Percentiles rank a stretch among this genome's conserved stretches.
Evolutionary conservation across 1,140 invertebrate genomes (phyloP).

Genomic region (Papilio glaucus): DNA sequence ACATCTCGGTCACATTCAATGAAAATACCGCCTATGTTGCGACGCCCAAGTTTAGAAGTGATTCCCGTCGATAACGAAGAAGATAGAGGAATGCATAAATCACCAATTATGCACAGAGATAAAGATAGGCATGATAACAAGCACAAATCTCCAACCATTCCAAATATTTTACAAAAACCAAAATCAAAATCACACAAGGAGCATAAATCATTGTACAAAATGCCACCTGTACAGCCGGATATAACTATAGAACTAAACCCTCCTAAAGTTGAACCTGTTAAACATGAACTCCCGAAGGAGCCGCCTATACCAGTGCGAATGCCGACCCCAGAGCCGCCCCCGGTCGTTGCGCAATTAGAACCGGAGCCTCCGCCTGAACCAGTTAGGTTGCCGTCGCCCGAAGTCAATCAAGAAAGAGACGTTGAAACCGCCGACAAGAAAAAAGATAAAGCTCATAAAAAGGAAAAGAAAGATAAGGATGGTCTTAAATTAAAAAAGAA

Average conservation of each 20-base stretch:
- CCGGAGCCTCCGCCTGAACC: slow-evolving; percentile 47
- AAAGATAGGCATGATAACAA: slow-evolving; percentile 76
- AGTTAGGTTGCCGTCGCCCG: slow-evolving; percentile 46
- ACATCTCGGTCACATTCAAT: slow-evolving; percentile 81
- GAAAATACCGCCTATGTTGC: slow-evolving; percentile 78
- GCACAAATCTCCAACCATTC: slow-evolving; percentile 79
- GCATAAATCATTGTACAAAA: slow-evolving; percentile 78
- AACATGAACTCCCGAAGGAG: slow-evolving; percentile 59
- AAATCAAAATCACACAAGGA: slow-evolving; percentile 77
- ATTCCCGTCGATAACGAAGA: slow-evolving; percentile 80
- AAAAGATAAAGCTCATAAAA: slow-evolving; percentile 88
- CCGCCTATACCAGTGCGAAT: slow-evolving; percentile 43
- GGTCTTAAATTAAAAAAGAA: slow-evolving; percentile 88
- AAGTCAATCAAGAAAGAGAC: slow-evolving; percentile 72
- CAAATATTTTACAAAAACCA: slow-evolving; percentile 81
- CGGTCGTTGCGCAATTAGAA: slow-evolving; percentile 43
- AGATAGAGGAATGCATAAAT: slow-evolving; percentile 72
- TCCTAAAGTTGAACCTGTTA: slow-evolving; percentile 71
- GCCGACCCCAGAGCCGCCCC: slow-evolving; percentile 45
- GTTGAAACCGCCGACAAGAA: slow-evolving; percentile 84
- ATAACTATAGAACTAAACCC: slow-evolving; percentile 82
- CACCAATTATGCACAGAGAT: slow-evolving; percentile 65
- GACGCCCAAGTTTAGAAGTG: slow-evolving; percentile 81
- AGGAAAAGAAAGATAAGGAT: slow-evolving; percentile 88
- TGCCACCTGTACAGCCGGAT: slow-evolving; percentile 80